Conservation (phyloP, 2,113 vertebrate genomes). For the Crotalus tigris region DNA sequence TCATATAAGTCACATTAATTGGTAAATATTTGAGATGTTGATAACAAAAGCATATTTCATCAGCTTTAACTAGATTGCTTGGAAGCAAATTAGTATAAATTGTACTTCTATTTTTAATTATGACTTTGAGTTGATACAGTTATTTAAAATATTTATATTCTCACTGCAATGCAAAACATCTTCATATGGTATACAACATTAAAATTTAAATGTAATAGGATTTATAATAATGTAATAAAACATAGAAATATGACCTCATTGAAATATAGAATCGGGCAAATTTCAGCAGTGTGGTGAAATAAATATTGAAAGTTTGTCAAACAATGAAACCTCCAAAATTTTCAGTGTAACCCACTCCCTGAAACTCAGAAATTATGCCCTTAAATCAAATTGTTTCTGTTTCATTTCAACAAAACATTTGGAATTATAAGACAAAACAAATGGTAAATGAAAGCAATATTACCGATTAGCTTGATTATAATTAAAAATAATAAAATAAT, state of each 20-base stretch:
- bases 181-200: not conserved
- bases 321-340: not conserved
- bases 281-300: not conserved
- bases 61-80: not conserved
- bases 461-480: not conserved
- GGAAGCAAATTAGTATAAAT: not conserved
- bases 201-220: not conserved
- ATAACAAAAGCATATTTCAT: not conserved
- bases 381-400: not conserved
- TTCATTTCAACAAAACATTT: not conserved
- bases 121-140: constrained; percentile 24
- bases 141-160: not conserved
- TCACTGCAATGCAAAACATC: not conserved
- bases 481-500: not conserved
- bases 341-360: not conserved
- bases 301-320: not conserved
- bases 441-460: not conserved
- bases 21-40: constrained; percentile 27
- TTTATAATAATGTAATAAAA: not conserved
- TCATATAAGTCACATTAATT: constrained; percentile 42
- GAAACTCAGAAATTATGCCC: not conserved
- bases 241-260: not conserved
- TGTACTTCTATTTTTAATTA: not conserved
- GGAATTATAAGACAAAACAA: not conserved
- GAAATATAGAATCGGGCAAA: not conserved